Evolutionary conservation across 2,797 vertebrate genomes (phyloP).

Genomic region (Monodelphis domestica): DNA sequence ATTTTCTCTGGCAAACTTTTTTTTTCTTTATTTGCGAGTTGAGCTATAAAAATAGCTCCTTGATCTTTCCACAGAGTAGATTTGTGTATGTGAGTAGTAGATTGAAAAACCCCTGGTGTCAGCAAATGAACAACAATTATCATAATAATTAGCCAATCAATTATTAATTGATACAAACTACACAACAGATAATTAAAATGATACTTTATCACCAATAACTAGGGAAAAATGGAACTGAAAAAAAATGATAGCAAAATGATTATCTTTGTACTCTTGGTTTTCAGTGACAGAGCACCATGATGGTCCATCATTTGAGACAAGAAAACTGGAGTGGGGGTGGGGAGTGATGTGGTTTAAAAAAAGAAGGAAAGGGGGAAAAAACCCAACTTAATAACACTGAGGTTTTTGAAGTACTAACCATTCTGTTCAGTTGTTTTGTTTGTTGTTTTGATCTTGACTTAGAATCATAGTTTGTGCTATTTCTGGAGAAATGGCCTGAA

Average conservation of each 20-base stretch:
- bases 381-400: slow-evolving; percentile 50
- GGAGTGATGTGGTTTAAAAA: slow-evolving; percentile 24
- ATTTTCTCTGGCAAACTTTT: slow-evolving; percentile 10
- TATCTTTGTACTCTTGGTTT: slow-evolving; percentile 54
- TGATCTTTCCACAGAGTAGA: neutral
- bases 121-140: slow-evolving; percentile 66
- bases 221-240: slow-evolving; percentile 72
- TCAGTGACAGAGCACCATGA: slow-evolving; percentile 44
- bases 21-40: slow-evolving; percentile 46
- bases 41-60: slow-evolving; percentile 50
- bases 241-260: slow-evolving; percentile 67
- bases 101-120: slow-evolving; percentile 63
- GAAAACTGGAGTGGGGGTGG: neutral
- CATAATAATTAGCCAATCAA: slow-evolving; percentile 65
- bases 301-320: slow-evolving; percentile 11
- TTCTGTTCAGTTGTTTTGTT: neutral
- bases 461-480: slow-evolving; percentile 84
- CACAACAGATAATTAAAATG: slow-evolving; percentile 70
- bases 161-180: slow-evolving; percentile 78
- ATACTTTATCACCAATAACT: slow-evolving; percentile 75
- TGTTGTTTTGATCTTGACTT: slow-evolving; percentile 70
- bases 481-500: slow-evolving; percentile 86
- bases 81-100: slow-evolving; percentile 35
- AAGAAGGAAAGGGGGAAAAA: neutral
- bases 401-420: slow-evolving; percentile 46